Percentiles rank a stretch among this genome's conserved stretches.
phyloP scores from a whole-genome alignment of 2,797 vertebrate species.

The Clarias laeviceps region DNA sequence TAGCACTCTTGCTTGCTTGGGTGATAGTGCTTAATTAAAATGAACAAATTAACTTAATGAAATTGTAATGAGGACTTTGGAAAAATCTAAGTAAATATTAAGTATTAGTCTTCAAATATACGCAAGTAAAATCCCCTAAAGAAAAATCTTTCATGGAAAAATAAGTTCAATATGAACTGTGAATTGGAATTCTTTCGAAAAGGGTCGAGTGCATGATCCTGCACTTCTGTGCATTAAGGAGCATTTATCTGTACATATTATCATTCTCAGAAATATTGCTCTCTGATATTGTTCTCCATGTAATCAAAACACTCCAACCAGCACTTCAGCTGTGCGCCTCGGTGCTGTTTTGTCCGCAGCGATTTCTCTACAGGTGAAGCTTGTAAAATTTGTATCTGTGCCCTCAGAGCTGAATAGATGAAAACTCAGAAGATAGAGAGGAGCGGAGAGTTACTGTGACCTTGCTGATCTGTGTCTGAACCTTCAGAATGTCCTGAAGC shows the following conservation, averaged over 20 bases:
- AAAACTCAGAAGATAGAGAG: not conserved
- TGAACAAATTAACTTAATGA: not conserved
- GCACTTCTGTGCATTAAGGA: not conserved
- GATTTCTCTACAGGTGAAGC: conserved; percentile 10
- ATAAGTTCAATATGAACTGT: not conserved
- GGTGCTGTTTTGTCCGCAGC: conserved; percentile 5
- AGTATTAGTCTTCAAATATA: not conserved
- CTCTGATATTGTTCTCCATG: not conserved
- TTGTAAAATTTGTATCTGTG: conserved; percentile 17
- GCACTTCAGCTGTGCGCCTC: not conserved
- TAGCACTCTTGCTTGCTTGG: not conserved
- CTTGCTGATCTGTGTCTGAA: conserved; percentile 16
- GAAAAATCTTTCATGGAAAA: not conserved
- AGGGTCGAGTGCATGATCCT: not conserved
- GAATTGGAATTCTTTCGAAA: not conserved
- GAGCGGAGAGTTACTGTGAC: not conserved
- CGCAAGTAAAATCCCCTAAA: not conserved
- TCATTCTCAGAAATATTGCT: not conserved
- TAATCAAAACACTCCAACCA: conserved; percentile 6
- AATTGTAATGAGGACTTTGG: not conserved
- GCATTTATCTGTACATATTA: not conserved
- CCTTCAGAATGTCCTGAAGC: conserved; percentile 24
- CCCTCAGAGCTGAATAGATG: conserved; percentile 32
- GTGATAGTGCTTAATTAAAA: not conserved
- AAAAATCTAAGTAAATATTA: not conserved